phyloP scores from a whole-genome alignment of 2,113 vertebrate genomes.

The Sorex araneus region DNA sequence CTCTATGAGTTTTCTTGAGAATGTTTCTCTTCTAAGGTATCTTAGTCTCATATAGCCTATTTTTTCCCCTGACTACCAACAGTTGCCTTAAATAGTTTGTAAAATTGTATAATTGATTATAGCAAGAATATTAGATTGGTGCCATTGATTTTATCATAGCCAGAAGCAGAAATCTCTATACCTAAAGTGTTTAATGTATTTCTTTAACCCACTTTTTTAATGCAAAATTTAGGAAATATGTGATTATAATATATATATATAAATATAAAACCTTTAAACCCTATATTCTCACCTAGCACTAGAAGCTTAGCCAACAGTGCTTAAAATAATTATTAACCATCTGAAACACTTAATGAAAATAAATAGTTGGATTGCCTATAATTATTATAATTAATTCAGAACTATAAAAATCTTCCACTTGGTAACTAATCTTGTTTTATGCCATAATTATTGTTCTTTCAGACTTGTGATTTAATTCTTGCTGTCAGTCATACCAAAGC shows the following conservation, averaged over 20 bases:
- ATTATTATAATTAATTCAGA: constrained; percentile 57
- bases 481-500: constrained; percentile 20
- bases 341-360: constrained; percentile 39
- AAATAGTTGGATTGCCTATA: constrained; percentile 21
- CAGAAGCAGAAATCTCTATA: background rate
- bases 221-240: background rate
- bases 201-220: background rate
- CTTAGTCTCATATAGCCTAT: background rate
- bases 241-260: background rate
- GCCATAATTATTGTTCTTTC: constrained; percentile 50
- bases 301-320: background rate
- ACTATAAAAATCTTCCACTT: constrained; percentile 27
- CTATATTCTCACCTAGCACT: background rate
- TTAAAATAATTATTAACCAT: constrained; percentile 37
- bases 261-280: background rate
- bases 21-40: background rate
- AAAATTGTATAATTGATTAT: background rate
- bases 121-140: background rate
- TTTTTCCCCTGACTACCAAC: background rate
- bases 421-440: constrained; percentile 35
- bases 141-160: background rate
- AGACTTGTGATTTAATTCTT: constrained; percentile 14
- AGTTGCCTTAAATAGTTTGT: background rate
- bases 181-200: background rate
- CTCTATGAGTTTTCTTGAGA: background rate